phyloP scores from a whole-genome alignment of 1,140 invertebrate species.

The Drosophila rhopaloa region DNA sequence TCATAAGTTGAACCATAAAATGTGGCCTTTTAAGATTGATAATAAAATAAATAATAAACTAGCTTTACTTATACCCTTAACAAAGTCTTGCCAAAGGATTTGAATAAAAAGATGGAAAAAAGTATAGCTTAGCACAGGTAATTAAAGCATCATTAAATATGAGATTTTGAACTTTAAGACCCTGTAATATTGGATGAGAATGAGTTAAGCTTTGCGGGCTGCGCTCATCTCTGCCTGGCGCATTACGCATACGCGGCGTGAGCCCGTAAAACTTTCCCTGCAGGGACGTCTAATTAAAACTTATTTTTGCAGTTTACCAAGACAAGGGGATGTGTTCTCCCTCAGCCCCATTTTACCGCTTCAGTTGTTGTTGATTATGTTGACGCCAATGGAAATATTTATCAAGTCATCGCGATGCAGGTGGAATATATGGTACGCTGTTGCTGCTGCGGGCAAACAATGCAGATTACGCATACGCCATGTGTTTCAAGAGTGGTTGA shows the following conservation, averaged over 20 bases:
- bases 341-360: no score
- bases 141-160: not conserved
- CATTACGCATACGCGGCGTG: constrained; percentile 63
- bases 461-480: constrained; percentile 63
- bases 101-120: no score
- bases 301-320: constrained; percentile 52
- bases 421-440: not conserved
- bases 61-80: no score
- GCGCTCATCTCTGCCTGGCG: constrained; percentile 26
- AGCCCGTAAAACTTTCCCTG: constrained; percentile 52
- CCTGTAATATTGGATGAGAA: not conserved
- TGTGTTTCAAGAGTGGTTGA: not conserved
- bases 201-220: not conserved
- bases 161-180: not conserved
- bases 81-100: no score
- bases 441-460: constrained; percentile 11
- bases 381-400: constrained; percentile 74
- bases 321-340: constrained; percentile 34
- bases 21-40: no score
- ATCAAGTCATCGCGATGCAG: constrained; percentile 63
- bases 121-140: not conserved
- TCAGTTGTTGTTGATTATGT: constrained; percentile 37
- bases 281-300: constrained; percentile 71
- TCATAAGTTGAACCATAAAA: no score
- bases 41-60: no score